Percentiles rank a stretch among this genome's conserved stretches.
phyloP scores from a whole-genome alignment of 1,140 invertebrate genomes.

The Pseudachorutes palmiensis region DNA sequence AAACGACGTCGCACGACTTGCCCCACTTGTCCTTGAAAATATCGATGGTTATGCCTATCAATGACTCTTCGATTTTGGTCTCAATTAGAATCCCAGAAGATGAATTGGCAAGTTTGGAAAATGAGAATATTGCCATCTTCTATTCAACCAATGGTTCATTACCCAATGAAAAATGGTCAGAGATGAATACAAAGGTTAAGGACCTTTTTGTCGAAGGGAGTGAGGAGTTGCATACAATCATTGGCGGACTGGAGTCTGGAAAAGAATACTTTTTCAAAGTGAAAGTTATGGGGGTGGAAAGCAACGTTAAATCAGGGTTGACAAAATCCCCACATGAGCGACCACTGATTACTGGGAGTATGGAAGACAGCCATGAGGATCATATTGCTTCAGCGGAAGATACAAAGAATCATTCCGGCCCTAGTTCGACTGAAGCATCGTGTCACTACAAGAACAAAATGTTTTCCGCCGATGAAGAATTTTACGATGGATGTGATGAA shows the following conservation, averaged over 20 bases:
- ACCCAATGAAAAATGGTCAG: constrained; percentile 13
- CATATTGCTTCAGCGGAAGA: constrained; percentile 20
- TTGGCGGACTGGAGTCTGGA: constrained; percentile 18
- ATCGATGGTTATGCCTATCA: constrained; percentile 25
- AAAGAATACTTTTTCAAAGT: constrained; percentile 36
- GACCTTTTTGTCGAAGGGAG: constrained; percentile 30
- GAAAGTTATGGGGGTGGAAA: constrained; percentile 25
- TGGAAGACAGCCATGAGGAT: constrained; percentile 26
- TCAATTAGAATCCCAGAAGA: constrained; percentile 28
- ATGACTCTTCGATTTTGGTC: constrained; percentile 29
- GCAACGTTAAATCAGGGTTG: constrained; percentile 25
- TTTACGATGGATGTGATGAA: constrained; percentile 62
- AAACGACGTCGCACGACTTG: no score
- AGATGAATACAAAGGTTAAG: constrained; percentile 23
- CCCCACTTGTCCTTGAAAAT: constrained; percentile 23
- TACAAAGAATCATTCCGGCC: constrained; percentile 1
- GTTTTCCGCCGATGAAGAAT: constrained; percentile 54
- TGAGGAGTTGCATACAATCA: constrained; percentile 26
- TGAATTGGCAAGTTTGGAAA: constrained; percentile 18
- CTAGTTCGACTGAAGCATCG: constrained; percentile 13
- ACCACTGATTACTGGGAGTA: background rate
- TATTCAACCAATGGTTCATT: constrained; percentile 25
- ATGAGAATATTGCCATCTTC: constrained; percentile 23
- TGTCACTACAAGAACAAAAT: constrained; percentile 49
- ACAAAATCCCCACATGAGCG: constrained; percentile 18